Evolutionary conservation across 2,888 invertebrate species (phyloP).

Genomic region (Tinea semifulvella): DNA sequence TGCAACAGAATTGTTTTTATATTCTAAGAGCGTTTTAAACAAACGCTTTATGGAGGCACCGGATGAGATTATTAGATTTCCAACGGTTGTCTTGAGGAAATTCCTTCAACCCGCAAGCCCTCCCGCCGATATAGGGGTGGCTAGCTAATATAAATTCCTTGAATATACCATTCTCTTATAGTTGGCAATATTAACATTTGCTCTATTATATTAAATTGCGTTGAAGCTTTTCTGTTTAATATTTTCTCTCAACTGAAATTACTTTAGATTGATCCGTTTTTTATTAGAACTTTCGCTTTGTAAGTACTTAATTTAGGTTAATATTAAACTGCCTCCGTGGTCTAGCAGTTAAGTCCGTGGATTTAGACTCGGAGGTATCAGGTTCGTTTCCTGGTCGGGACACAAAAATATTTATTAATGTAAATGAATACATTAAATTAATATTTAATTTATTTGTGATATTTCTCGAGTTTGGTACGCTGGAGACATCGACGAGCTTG

Average conservation of each 20-base stretch:
- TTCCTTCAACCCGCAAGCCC: constrained; percentile 6
- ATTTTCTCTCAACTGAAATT: not conserved
- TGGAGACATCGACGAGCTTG: no score
- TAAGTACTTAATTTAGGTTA: no score
- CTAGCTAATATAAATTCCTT: constrained; percentile 15
- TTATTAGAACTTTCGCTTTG: no score
- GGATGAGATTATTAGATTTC: constrained; percentile 2
- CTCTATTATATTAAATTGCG: not conserved
- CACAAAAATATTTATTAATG: no score
- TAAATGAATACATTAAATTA: no score
- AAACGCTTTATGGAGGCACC: not conserved
- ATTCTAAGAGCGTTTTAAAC: not conserved
- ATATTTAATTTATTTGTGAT: no score
- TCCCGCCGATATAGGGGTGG: constrained; percentile 5
- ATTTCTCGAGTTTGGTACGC: no score
- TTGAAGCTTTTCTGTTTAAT: not conserved
- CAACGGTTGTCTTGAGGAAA: constrained; percentile 6
- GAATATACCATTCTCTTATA: constrained; percentile 4
- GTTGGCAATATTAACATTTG: not conserved
- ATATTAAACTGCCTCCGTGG: no score
- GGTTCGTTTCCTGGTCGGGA: no score
- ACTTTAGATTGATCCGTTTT: no score
- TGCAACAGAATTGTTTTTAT: not conserved
- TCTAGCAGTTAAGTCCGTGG: no score
- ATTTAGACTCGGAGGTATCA: no score